phyloP scores from a whole-genome alignment of 2,888 invertebrate species.

The Synergus itoensis region DNA sequence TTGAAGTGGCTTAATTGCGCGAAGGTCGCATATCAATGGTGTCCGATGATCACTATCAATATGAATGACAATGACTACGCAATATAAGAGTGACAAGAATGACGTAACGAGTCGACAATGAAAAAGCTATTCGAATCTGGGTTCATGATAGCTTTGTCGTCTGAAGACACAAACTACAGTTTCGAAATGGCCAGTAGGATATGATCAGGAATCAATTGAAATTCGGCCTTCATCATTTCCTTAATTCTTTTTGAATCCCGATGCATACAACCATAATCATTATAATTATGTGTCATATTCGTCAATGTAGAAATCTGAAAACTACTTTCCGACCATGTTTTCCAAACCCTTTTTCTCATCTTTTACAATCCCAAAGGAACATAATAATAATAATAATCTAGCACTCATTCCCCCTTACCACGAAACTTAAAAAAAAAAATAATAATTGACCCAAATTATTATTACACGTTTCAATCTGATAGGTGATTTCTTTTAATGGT shows the following conservation, averaged over 20 bases:
- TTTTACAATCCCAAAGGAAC: not conserved
- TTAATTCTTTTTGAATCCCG: not conserved
- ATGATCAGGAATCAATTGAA: conserved; percentile 14
- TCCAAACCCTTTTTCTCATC: no score
- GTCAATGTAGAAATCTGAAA: not conserved
- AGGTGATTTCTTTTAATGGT: conserved; percentile 27
- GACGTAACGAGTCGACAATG: conserved; percentile 70
- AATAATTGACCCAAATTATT: not conserved
- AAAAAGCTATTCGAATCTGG: conserved; percentile 53
- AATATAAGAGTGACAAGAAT: conserved; percentile 64
- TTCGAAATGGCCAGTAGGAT: conserved; percentile 40
- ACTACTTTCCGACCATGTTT: no score
- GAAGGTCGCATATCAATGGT: conserved; percentile 71
- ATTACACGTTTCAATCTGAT: conserved; percentile 1
- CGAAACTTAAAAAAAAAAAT: not conserved
- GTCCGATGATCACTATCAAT: conserved; percentile 65
- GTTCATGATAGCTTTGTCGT: conserved; percentile 45
- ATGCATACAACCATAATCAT: not conserved
- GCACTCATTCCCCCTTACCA: not conserved
- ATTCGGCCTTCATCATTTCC: conserved; percentile 23
- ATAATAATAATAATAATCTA: not conserved
- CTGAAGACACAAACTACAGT: conserved; percentile 44
- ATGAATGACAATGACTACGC: conserved; percentile 60
- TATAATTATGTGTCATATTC: not conserved
- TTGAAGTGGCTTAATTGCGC: conserved; percentile 73